Conservation (phyloP, 2,797 vertebrate species). For the Dermochelys coriacea region DNA sequence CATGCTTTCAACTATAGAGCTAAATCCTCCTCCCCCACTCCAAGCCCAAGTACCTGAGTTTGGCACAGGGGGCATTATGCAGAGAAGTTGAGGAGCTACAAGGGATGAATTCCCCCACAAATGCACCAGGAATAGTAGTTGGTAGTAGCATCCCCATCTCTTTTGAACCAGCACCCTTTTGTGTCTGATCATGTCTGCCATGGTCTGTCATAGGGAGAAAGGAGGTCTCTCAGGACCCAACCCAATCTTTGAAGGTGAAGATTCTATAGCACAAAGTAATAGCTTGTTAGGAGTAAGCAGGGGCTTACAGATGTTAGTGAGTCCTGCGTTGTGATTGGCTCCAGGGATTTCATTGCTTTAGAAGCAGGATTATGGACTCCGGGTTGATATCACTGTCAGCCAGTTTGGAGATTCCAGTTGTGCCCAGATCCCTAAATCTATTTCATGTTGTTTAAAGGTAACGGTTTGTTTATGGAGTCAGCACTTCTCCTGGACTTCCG, state of each 20-base stretch:
- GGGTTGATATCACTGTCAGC: no score
- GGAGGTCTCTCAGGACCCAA: neutral
- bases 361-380: neutral
- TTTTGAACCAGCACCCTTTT: rapidly evolving
- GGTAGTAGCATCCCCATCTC: neutral
- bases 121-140: rapidly evolving
- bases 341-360: neutral
- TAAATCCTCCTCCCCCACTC: neutral
- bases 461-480: rapidly evolving
- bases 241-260: neutral
- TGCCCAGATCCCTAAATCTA: rapidly evolving
- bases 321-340: rapidly evolving
- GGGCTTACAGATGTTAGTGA: rapidly evolving
- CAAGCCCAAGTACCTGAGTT: neutral
- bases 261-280: neutral
- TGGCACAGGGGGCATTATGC: neutral
- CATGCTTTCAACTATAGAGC: rapidly evolving
- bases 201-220: neutral
- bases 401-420: neutral
- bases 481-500: rapidly evolving
- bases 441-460: neutral
- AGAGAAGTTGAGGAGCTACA: no score
- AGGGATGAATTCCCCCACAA: rapidly evolving
- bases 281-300: neutral
- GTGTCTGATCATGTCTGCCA: rapidly evolving